Conservation (phyloP, 2,888 invertebrate genomes). For the Drosophila melanosoma region DNA sequence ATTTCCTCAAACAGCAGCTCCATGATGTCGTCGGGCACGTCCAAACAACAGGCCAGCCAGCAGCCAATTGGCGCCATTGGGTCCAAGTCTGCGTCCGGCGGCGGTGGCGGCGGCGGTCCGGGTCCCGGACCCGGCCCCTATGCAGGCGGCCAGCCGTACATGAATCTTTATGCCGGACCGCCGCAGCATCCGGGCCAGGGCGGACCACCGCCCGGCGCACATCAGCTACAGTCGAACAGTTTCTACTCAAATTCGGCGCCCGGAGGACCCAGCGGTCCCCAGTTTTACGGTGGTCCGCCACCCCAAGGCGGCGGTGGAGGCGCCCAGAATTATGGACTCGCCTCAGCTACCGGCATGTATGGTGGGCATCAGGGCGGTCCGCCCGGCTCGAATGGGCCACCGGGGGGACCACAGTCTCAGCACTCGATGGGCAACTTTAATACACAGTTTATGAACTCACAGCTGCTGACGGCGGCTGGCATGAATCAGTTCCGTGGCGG, state of each 20-base stretch:
- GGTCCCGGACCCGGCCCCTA: slow-evolving; percentile 77
- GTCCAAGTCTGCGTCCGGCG: slow-evolving; percentile 80
- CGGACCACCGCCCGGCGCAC: slow-evolving; percentile 82
- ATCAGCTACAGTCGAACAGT: slow-evolving; percentile 84
- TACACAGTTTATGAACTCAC: slow-evolving; percentile 87
- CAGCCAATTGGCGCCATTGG: slow-evolving; percentile 94
- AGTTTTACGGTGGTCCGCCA: slow-evolving; percentile 83
- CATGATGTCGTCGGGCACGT: slow-evolving; percentile 94
- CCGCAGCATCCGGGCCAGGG: slow-evolving; percentile 83
- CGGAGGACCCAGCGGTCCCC: slow-evolving; percentile 83
- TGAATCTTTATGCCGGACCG: slow-evolving; percentile 84
- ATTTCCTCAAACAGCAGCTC: slow-evolving; percentile 95
- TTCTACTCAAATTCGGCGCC: slow-evolving; percentile 85
- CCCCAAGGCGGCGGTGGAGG: slow-evolving; percentile 82
- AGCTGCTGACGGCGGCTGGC: slow-evolving; percentile 88
- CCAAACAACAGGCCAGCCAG: slow-evolving; percentile 90
- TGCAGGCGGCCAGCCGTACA: slow-evolving; percentile 83
- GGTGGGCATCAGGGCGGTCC: slow-evolving; percentile 84
- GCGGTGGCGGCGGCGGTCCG: slow-evolving; percentile 69
- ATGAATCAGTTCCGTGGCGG: slow-evolving; percentile 85
- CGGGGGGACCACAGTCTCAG: slow-evolving; percentile 81
- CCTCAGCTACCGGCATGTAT: slow-evolving; percentile 83
- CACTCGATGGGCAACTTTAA: slow-evolving; percentile 85
- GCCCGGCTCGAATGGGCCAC: slow-evolving; percentile 81
- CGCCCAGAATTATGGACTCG: slow-evolving; percentile 84